Evolutionary conservation across 2,797 vertebrate genomes (phyloP), one percentile per base, ranked within the genome.

Genomic region (Typhlichthys subterraneus): DNA sequence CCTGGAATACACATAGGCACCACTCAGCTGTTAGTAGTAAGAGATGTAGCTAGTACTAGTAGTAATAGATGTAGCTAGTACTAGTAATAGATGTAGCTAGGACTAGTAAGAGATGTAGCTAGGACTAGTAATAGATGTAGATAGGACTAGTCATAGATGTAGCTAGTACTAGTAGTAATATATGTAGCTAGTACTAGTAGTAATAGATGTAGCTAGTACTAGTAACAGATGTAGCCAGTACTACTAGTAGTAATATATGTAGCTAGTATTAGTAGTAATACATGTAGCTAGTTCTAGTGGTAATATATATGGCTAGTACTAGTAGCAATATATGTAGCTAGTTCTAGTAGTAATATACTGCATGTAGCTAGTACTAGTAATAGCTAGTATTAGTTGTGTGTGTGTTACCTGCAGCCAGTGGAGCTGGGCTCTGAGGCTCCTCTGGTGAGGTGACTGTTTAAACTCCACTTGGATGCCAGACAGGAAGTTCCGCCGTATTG

Each of bases 401-500:
- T 13, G 11, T 11, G 5, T 59, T 62, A 99, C 97, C 96, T 99
- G 98, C 29, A 99, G 85, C 97, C 97, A 98, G 80, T 96, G 93
- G 14, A 99, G 65, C 56, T 95, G 95, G 6, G 98, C 97, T 50
- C 98, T 85, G 67, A 99, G 84, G 80, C 97, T 95, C 66, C 96
- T 94, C 57, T 99, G 98, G 77, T 99, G 96, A 67, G 79, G 89
- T 0, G 97, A 99, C 71, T 97, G 95, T 47, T 98, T 99, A 73
- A 96, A 94, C 77, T 99, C 97, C 69, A 98, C 83, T 33, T 95
- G 92, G 84, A 99, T 97, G 63, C 96, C 98, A 1, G 98, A 93
- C 66, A 97, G 89, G 81, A 97, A 99, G 87, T 94, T 96, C 63
- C 97, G 94, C 61, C 95, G 94, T 63, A 99, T 94, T 1, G 12